Evolutionary conservation across 2,888 invertebrate genomes (phyloP).

Genomic region (Apocheima hispidaria): DNA sequence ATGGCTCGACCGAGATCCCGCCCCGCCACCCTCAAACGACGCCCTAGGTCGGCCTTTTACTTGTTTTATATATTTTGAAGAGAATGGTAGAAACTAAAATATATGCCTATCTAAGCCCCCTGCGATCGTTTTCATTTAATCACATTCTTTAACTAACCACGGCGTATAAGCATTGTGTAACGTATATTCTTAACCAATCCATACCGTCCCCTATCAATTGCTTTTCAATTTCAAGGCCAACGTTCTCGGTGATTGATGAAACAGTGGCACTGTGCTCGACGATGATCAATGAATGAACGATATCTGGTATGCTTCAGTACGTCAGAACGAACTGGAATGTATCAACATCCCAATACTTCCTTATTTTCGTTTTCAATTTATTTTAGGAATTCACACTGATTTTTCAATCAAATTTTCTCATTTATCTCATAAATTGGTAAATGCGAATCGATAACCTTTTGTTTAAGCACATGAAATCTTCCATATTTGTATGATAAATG

Average conservation of each 20-base stretch:
- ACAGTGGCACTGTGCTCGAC: neutral
- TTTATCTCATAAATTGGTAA: conserved; percentile 1
- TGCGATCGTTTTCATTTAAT: neutral
- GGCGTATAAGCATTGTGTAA: neutral
- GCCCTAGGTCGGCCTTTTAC: too few relatives aligned
- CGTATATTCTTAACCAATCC: neutral
- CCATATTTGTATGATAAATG: neutral
- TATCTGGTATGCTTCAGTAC: conserved; percentile 3
- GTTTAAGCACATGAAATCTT: neutral
- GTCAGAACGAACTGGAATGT: neutral
- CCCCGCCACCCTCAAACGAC: too few relatives aligned
- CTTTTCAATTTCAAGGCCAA: neutral
- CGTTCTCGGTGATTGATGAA: neutral
- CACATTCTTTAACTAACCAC: neutral
- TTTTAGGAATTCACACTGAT: neutral
- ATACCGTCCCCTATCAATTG: neutral
- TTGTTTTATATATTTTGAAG: too few relatives aligned
- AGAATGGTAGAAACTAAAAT: too few relatives aligned
- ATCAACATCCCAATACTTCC: neutral
- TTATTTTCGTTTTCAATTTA: neutral
- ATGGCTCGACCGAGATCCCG: too few relatives aligned
- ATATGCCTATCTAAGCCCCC: too few relatives aligned
- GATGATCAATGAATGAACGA: conserved; percentile 11
- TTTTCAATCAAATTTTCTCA: neutral
- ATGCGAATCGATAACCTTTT: neutral